Percentiles rank a stretch among this genome's conserved stretches.
Conservation (phyloP, 2,113 vertebrate genomes). For the Bombycilla garrulus region DNA sequence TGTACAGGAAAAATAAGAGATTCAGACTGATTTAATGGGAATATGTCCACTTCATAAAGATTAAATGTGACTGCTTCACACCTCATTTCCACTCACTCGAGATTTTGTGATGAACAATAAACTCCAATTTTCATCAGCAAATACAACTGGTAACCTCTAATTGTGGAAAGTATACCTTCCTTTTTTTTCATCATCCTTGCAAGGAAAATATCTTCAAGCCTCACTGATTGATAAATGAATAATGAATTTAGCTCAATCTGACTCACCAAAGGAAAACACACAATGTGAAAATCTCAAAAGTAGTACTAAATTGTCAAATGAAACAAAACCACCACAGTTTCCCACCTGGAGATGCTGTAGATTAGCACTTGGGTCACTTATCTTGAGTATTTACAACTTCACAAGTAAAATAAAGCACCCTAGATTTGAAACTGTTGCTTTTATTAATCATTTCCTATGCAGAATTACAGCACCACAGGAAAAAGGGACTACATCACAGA, state of each 20-base stretch:
- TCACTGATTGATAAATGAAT: neutral
- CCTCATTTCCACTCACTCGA: neutral
- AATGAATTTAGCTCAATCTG: neutral
- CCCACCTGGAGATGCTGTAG: neutral
- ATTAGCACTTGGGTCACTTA: neutral
- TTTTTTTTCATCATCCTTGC: neutral
- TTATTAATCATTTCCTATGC: neutral
- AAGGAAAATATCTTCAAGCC: neutral
- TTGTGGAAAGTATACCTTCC: neutral
- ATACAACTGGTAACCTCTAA: neutral
- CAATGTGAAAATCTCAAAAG: neutral
- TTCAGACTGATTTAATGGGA: neutral
- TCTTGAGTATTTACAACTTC: neutral
- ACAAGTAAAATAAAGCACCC: neutral
- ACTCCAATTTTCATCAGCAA: neutral
- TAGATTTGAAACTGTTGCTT: neutral
- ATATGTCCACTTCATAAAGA: neutral
- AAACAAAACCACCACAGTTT: neutral
- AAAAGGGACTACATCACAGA: neutral
- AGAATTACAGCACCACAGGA: neutral
- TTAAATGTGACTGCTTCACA: neutral
- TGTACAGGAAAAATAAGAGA: neutral
- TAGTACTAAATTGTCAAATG: neutral
- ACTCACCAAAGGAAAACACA: neutral
- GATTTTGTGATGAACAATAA: neutral